phyloP scores from a whole-genome alignment of 2,888 invertebrate genomes.

The Diaperis boleti region DNA sequence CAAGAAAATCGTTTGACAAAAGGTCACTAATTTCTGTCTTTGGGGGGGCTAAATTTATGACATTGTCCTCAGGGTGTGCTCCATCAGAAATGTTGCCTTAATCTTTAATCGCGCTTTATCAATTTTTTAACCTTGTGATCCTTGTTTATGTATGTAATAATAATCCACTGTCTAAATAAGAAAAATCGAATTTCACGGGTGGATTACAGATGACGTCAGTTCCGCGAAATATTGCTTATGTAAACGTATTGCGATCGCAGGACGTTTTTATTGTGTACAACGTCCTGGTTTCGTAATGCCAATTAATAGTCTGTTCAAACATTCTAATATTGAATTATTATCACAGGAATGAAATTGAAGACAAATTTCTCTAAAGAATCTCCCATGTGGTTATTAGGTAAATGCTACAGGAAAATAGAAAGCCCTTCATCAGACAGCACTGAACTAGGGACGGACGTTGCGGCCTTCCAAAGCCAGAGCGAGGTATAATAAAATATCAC shows the following conservation, averaged over 20 bases:
- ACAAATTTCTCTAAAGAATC: conserved; percentile 86
- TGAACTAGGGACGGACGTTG: conserved; percentile 73
- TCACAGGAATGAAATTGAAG: conserved; percentile 73
- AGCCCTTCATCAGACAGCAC: conserved; percentile 66
- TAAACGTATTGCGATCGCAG: no score
- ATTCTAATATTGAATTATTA: background rate
- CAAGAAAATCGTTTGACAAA: no score
- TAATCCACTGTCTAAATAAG: background rate
- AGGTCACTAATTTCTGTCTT: background rate
- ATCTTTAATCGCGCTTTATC: background rate
- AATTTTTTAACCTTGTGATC: background rate
- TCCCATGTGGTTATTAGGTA: conserved; percentile 88
- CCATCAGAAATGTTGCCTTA: background rate
- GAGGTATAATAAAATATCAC: no score
- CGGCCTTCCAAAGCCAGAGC: conserved; percentile 71
- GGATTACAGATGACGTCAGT: background rate
- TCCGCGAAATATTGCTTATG: no score
- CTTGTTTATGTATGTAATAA: background rate
- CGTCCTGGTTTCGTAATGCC: no score
- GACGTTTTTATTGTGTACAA: no score
- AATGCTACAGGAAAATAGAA: conserved; percentile 78
- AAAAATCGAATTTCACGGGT: background rate
- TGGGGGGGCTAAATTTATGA: background rate
- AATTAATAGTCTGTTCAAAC: no score
- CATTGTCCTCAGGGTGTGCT: background rate